Evolutionary conservation across 1,140 invertebrate genomes (phyloP).

Genomic region (Neomicropteryx cornuta): DNA sequence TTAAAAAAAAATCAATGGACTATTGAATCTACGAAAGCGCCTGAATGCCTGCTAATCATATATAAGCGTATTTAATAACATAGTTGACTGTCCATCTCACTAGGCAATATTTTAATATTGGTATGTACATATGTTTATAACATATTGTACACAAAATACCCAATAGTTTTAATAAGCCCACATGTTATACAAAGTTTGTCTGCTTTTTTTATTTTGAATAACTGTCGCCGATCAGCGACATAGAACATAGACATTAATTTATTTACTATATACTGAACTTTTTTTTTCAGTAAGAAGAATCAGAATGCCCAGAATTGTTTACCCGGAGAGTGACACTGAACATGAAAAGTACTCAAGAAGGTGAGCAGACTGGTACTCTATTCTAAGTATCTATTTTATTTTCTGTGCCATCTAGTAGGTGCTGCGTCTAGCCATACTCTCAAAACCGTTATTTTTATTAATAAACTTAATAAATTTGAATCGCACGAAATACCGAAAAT

Average conservation of each 20-base stretch:
- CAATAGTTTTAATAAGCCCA: neutral
- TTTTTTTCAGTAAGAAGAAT: conserved; percentile 31
- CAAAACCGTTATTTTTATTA: no score
- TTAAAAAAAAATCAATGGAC: neutral
- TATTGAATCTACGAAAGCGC: neutral
- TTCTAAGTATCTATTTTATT: no score
- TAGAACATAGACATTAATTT: neutral
- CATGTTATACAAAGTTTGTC: neutral
- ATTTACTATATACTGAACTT: conserved; percentile 17
- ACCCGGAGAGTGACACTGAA: conserved; percentile 39
- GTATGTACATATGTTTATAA: neutral
- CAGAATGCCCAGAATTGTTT: conserved; percentile 38
- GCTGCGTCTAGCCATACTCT: no score
- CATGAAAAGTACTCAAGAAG: conserved; percentile 38
- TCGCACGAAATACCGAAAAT: no score
- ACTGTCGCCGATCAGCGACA: neutral
- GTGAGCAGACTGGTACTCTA: conserved; percentile 20
- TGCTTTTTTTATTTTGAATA: neutral
- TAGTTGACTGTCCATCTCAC: neutral
- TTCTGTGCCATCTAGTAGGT: no score
- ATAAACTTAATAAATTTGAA: no score
- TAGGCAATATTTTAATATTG: neutral
- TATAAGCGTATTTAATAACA: conserved; percentile 3
- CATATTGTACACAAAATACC: neutral
- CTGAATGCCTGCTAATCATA: no score